These are phyloP conservation scores for Acropternis orthonyx DNA, from an alignment of 2,797 vertebrate genomes.

Conservation along the genomic window DNA sequence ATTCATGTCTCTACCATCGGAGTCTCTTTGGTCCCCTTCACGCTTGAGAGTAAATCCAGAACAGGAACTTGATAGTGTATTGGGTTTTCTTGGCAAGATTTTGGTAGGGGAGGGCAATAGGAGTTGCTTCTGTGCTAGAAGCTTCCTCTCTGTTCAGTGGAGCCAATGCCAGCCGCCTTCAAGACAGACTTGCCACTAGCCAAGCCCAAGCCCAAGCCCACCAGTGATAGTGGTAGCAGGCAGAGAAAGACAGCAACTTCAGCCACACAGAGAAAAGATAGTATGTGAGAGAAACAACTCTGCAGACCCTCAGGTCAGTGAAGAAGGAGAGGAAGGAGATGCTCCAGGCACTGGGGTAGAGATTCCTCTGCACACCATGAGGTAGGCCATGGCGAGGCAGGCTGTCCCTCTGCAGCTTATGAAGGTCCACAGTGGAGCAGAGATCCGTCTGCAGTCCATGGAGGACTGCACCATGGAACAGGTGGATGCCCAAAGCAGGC, in stretches of 20 bases:
- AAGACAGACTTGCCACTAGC: rapidly evolving
- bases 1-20: not conserved
- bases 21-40: not conserved
- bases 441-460: not conserved
- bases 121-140: not conserved
- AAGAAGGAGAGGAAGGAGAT: not conserved
- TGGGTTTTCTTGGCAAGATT: not conserved
- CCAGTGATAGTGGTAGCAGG: not conserved
- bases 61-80: not conserved
- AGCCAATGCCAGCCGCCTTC: not conserved
- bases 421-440: not conserved
- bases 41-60: not conserved
- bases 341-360: rapidly evolving
- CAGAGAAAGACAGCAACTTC: rapidly evolving
- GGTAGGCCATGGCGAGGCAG: not conserved
- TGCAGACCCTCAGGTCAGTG: not conserved
- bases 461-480: no score
- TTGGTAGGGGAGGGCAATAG: not conserved
- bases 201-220: not conserved
- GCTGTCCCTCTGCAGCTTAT: not conserved
- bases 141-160: not conserved
- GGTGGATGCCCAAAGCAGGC: not conserved
- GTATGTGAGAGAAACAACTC: not conserved
- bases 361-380: not conserved
- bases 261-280: not conserved